Base-by-base conservation (phyloP, 1,140 invertebrate species). In the Prorops nasuta region DNA sequence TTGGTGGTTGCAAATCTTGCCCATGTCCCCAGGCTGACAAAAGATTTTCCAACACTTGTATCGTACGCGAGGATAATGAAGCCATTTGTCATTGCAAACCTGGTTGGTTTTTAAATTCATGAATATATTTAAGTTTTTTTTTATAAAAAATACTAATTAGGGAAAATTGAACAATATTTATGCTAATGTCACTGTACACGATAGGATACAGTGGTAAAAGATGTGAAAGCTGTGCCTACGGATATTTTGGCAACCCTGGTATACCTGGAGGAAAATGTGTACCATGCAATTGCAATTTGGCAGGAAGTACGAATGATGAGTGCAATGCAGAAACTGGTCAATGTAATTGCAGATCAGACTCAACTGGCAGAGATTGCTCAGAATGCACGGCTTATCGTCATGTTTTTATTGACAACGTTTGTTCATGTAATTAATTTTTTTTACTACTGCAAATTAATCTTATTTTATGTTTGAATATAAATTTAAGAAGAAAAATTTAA, bases 331-430 rank as follows among this genome's bases (percentile, higher is more conserved):
- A 82, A 55, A 90, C 85, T 19, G 92, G 92, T 8, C 83, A 85
- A 60, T 96, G 93, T 64, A 82, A 82, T 41, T 97, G 94, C 71
- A 80, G 82, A 41, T 74, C 82, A 3, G 89, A 87, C 32, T 89
- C 95, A 1, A 85, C 83, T 1, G 94, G 93, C 2, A 77, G 84
- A 19, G 88, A 92, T 64, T 97, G 95, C 70, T 86, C 89, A 15
- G 77, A 84, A 49, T 98, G 94, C 66, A 74, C 78, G 2, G 72
- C 81, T 14, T 77, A 83, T 3, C 78, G 91, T 3, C 85, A 94
- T 61, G 87, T 91, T 51, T 81, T 95, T 12, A 85, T 89, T 46
- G 81, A 84, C 41, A 78, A 81, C 40, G 75, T 81, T 35, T 96
- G 93, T 76, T 81, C 79, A 44, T 82, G 91, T 93, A 80, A 85